These are phyloP conservation scores for Muscicapa comitata DNA, from an alignment of 2,797 vertebrate genomes.

Conservation along the genomic window DNA sequence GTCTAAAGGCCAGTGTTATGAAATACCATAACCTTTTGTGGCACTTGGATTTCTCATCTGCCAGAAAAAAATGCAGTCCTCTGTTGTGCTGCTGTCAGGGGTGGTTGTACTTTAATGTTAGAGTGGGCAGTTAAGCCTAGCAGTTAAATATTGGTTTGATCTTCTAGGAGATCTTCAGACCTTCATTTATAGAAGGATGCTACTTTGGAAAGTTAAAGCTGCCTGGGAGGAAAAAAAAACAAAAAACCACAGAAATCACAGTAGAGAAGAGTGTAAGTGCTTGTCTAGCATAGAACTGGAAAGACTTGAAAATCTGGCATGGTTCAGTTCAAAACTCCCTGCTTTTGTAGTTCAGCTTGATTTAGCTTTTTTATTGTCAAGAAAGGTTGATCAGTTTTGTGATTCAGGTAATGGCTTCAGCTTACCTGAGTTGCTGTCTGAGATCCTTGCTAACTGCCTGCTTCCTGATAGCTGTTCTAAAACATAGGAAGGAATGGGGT, in stretches of 20 bases:
- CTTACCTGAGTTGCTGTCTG: neutral
- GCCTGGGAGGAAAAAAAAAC: neutral
- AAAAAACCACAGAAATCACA: neutral
- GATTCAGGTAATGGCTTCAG: neutral
- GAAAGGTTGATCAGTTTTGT: neutral
- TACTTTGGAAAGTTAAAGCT: neutral
- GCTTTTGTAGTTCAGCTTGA: neutral
- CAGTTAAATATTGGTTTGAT: neutral
- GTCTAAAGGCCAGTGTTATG: neutral
- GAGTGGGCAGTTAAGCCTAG: neutral
- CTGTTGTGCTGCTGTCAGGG: neutral
- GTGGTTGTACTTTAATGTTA: neutral
- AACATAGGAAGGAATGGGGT: neutral
- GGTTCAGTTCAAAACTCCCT: neutral
- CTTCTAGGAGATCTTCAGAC: neutral
- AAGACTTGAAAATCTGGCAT: neutral
- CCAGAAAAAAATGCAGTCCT: neutral
- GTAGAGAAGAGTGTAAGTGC: neutral
- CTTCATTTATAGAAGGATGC: neutral
- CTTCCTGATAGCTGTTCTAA: neutral
- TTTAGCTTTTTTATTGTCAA: neutral
- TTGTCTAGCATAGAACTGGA: neutral
- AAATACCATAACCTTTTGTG: slow-evolving; percentile 16
- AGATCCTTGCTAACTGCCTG: neutral
- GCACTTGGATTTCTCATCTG: neutral